Evolutionary conservation across 35 echinoderm and acorn worm species (phyloP).

Genomic region (Heliocidaris erythrogramma): DNA sequence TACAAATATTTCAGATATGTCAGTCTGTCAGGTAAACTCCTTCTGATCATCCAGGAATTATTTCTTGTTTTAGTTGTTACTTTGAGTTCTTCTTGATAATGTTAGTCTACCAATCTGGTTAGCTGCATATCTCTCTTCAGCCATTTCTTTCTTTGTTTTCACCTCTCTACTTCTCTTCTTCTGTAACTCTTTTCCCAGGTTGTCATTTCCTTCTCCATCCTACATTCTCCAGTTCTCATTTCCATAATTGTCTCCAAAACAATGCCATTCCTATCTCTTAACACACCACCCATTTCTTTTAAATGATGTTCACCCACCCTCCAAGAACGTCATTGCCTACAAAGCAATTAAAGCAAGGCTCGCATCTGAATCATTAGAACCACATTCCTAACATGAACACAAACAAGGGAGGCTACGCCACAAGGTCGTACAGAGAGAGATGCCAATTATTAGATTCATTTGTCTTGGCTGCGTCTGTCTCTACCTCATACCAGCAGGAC

Average conservation of each 20-base stretch:
- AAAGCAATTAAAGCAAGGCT: not conserved
- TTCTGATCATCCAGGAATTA: too few species aligned
- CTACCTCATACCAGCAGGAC: not conserved
- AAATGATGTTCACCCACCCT: not conserved
- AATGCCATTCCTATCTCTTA: not conserved
- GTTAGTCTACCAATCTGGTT: too few species aligned
- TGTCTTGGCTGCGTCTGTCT: not conserved
- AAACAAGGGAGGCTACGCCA: not conserved
- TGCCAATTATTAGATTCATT: constrained; percentile 18
- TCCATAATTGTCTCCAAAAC: not conserved
- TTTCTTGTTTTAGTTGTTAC: too few species aligned
- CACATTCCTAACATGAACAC: not conserved
- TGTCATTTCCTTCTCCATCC: not conserved
- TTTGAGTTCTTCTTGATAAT: too few species aligned
- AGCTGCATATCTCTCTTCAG: too few species aligned
- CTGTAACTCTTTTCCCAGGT: not conserved
- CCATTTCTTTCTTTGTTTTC: too few species aligned
- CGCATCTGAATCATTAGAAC: not conserved
- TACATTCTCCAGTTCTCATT: not conserved
- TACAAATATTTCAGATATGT: too few species aligned
- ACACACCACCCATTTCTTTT: not conserved
- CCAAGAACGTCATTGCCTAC: not conserved
- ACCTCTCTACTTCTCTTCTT: too few species aligned
- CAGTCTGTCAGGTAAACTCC: too few species aligned
- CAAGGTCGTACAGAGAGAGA: not conserved